Base-by-base conservation (phyloP, 2,888 invertebrate genomes). In the Pandemis heparana region DNA sequence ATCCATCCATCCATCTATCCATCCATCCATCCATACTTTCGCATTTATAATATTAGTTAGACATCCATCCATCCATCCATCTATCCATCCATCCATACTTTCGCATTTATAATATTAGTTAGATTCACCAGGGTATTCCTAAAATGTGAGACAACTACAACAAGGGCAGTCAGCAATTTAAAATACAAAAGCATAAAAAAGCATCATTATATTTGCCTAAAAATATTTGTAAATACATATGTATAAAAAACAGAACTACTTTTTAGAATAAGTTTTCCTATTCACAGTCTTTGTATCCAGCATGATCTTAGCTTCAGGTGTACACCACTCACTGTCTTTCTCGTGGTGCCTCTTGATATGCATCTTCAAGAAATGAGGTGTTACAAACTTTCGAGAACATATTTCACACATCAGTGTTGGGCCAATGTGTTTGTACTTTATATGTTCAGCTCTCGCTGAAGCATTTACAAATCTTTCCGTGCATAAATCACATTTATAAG, bases 391-490 rank as follows among this genome's bases (percentile, higher is more conserved):
- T 2, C 87, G 81, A 4, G 89, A 86, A 75, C 94, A 94, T 18
- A 92, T 86, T 38, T 92, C 87, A 66, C 94, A 94, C 81, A 85
- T 85, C 0, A 92, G 77, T 0, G 88, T 92, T 6, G 94, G 94
- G 0, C 89, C 92, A 0, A 89, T 81, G 78, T 94, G 94, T 79
- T 91, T 94, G 59, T 87, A 91, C 71, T 92, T 94, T 0, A 91
- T 89, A 76, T 94, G 94, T 70, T 94, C 94, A 5, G 92, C 92
- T 73, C 94, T 86, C 1, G 92, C 88, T 0, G 94, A 94, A 0
- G 94, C 89, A 80, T 94, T 94, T 0, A 94, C 92, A 82, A 94
- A 94, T 75, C 80, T 88, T 69, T 93, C 92, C 74, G 82, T 81
- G 63, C 94, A 94, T 43, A 85, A 74, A 16, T 89, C 87, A 75